Percentiles rank a stretch among this genome's conserved stretches.
phyloP scores from a whole-genome alignment of 2,888 invertebrate genomes.

The Sesia bembeciformis region DNA sequence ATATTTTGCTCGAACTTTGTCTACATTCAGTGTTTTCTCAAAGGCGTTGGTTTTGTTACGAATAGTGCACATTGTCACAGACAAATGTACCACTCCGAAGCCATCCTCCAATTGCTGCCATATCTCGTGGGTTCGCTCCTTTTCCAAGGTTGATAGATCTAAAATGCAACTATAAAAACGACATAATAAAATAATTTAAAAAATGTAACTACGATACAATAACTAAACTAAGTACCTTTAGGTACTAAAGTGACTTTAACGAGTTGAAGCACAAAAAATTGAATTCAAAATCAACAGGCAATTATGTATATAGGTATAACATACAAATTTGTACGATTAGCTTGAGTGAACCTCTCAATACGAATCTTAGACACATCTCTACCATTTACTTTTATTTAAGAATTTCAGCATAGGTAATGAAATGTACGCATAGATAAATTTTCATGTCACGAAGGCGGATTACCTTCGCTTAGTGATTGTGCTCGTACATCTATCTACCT shows the following conservation, averaged over 20 bases:
- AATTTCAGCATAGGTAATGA: too few species aligned
- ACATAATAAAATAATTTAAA: constrained; percentile 10
- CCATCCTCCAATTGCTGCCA: constrained; percentile 50
- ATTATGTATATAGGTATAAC: neutral
- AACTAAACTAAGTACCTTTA: constrained; percentile 1
- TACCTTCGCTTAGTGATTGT: too few species aligned
- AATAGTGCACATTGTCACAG: constrained; percentile 45
- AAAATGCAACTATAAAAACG: constrained; percentile 35
- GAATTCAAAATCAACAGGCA: neutral
- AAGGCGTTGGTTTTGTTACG: constrained; percentile 8
- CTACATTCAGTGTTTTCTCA: neutral
- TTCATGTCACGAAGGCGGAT: too few species aligned
- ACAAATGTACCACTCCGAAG: constrained; percentile 46
- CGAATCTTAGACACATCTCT: too few species aligned
- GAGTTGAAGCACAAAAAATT: neutral
- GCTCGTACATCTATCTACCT: too few species aligned
- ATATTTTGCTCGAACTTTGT: constrained; percentile 20
- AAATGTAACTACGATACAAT: constrained; percentile 6
- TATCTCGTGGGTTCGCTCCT: constrained; percentile 52
- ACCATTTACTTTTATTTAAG: too few species aligned
- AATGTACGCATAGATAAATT: too few species aligned
- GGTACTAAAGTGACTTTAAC: neutral
- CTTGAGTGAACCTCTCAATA: too few species aligned
- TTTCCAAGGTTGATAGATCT: constrained; percentile 40
- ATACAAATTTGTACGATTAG: too few species aligned